Percentiles rank a stretch among this genome's conserved stretches.
These are phyloP conservation scores for Platorchestia sp. DNA, from an alignment of 1,140 invertebrate genomes.

Conservation along the genomic window DNA sequence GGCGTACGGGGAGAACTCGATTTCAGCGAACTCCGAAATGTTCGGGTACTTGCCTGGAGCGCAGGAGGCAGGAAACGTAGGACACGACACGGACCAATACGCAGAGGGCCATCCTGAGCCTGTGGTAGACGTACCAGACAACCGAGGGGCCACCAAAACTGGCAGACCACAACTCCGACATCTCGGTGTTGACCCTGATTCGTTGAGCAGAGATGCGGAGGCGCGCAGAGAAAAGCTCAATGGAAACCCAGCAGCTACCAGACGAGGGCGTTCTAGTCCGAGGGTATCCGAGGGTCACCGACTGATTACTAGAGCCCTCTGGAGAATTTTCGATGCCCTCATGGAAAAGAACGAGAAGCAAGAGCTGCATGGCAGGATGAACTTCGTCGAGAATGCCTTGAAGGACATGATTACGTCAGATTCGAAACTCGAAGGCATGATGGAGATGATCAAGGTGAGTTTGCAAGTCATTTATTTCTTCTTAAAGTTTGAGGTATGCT, in stretches of 20 bases:
- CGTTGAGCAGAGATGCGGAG: background rate
- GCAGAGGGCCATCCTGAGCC: background rate
- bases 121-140: background rate
- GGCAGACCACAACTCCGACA: slow-evolving; percentile 39
- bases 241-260: background rate
- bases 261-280: background rate
- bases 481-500: background rate
- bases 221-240: background rate
- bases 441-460: slow-evolving; percentile 64
- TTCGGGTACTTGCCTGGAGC: background rate
- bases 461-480: background rate
- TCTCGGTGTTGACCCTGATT: background rate
- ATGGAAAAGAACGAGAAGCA: slow-evolving; percentile 67
- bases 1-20: background rate
- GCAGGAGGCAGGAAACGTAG: background rate
- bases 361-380: slow-evolving; percentile 63
- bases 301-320: slow-evolving; percentile 66
- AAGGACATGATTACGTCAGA: slow-evolving; percentile 66
- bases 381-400: slow-evolving; percentile 64
- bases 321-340: slow-evolving; percentile 67
- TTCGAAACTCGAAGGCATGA: slow-evolving; percentile 63
- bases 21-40: background rate
- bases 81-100: background rate
- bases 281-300: slow-evolving; percentile 61
- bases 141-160: slow-evolving; percentile 9